Base-by-base conservation (phyloP, 2,888 invertebrate genomes). In the Scaptomyza reducta region DNA sequence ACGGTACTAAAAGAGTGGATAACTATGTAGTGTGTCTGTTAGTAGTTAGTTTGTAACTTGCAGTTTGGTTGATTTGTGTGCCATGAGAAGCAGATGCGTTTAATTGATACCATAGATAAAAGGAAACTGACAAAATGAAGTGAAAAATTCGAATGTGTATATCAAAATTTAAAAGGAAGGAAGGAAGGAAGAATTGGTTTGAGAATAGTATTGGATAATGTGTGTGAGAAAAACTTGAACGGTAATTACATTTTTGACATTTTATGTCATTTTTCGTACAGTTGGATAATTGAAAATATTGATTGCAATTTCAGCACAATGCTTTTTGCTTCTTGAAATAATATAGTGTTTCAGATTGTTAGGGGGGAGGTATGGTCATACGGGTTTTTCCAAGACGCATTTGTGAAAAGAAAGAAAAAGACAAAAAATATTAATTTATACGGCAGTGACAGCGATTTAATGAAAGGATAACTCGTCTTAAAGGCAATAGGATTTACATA, bases 61-160 rank as follows among this genome's bases (percentile, higher is more conserved):
- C 47, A 54, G 50, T 72, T 47, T 58, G 9, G 56, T 46, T 56
- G 55, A 60, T 59, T 55, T 68, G 69, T 60, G 47, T 51, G 46
- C 42, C 42, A 44, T 25, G 54, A 58, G 44, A 41, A 59, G 50
- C 59, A 66, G 47, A 53, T 45, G 40, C 56, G 69, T 35, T 40
- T 54, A 57, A 62, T 49, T 54, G 53, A 57, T 46, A 18, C 35
- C 22, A 42, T 14, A 22, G 47, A 44, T 18, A 42, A 38, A 46
- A 35, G 27, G 10, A 47, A 27, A 50, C 67, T 10, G 16, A 50
- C 33, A 40, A 55, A 49, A 49, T 4, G 1, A 38, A 49, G 7
- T 6, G 33, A n/a, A 25, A 66, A 49, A 22, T 3, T 0, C 22
- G 22, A 22, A 22, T 22, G 1, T 50, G 22, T n/a, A n/a, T 25